A percentile compares a stretch with the other conserved stretches of the same genome.
These are phyloP conservation scores for Dicyrtoma fusca DNA, from an alignment of 2,888 invertebrate genomes.

Conservation along the genomic window DNA sequence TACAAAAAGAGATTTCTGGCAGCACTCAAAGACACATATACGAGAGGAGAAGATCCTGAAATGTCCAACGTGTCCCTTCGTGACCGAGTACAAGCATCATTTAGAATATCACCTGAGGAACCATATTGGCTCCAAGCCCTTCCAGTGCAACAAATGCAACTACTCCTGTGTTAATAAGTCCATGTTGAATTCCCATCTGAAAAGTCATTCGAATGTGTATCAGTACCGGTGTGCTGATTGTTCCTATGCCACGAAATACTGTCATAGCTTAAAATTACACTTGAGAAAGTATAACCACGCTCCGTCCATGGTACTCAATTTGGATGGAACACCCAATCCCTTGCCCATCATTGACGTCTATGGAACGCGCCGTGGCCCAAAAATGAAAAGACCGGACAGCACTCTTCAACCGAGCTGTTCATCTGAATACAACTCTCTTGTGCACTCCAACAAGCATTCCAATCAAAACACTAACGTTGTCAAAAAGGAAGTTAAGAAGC, in stretches of 20 bases:
- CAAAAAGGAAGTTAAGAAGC: conserved; percentile 6
- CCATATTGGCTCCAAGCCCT: conserved; percentile 93
- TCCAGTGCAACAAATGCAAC: conserved; percentile 85
- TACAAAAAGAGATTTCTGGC: conserved; percentile 92
- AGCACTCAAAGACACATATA: conserved; percentile 85
- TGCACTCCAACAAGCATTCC: not conserved
- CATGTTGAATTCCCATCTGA: conserved; percentile 83
- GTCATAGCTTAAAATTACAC: conserved; percentile 94
- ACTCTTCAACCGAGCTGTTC: not conserved
- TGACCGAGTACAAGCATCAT: conserved; percentile 98
- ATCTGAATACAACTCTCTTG: conserved; percentile 15
- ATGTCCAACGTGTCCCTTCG: conserved; percentile 93
- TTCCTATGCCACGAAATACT: conserved; percentile 95
- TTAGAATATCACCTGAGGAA: conserved; percentile 95
- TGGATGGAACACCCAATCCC: conserved; percentile 87
- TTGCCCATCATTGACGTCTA: conserved; percentile 87
- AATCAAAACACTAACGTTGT: conserved; percentile 10
- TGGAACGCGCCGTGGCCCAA: conserved; percentile 78
- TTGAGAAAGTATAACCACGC: conserved; percentile 85
- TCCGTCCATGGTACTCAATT: conserved; percentile 85
- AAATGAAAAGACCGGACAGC: conserved; percentile 56
- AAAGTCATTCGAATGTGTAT: conserved; percentile 72
- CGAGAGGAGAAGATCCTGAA: conserved; percentile 87
- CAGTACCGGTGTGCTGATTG: conserved; percentile 93
- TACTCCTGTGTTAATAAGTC: conserved; percentile 97